A percentile compares a stretch with the other conserved stretches of the same genome.
Conservation (phyloP, 2,888 invertebrate genomes). For the Limnephilus marmoratus region DNA sequence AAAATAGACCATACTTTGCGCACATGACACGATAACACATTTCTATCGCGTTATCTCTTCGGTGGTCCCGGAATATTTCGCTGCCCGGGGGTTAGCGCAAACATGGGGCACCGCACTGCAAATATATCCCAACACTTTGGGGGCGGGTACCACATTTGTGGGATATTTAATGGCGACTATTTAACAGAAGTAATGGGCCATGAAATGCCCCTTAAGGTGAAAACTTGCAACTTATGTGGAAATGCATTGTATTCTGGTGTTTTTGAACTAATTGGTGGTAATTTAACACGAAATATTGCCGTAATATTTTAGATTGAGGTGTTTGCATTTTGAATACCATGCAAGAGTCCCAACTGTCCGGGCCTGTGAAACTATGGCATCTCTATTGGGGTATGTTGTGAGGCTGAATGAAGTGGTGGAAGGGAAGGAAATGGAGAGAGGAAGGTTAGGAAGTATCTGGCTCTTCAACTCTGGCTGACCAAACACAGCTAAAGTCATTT, state of each 20-base stretch:
- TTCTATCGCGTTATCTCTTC: neutral
- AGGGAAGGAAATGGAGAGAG: too few relatives aligned
- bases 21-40: too few relatives aligned
- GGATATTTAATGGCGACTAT: neutral
- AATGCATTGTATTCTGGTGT: neutral
- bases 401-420: too few relatives aligned
- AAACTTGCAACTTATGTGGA: neutral
- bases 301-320: neutral
- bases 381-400: too few relatives aligned
- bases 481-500: too few relatives aligned
- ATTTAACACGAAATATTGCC: neutral
- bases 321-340: too few relatives aligned
- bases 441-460: too few relatives aligned
- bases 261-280: neutral
- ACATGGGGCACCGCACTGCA: neutral
- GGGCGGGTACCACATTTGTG: constrained; percentile 13
- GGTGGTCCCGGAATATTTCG: neutral
- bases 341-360: too few relatives aligned
- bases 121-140: constrained; percentile 5
- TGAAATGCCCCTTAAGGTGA: neutral
- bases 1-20: too few relatives aligned
- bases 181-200: neutral
- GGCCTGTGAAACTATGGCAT: too few relatives aligned
- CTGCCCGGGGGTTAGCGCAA: neutral
- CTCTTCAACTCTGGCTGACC: too few relatives aligned